These are phyloP conservation scores for Sturnira hondurensis DNA, from an alignment of 2,113 vertebrate species.

Conservation along the genomic window DNA sequence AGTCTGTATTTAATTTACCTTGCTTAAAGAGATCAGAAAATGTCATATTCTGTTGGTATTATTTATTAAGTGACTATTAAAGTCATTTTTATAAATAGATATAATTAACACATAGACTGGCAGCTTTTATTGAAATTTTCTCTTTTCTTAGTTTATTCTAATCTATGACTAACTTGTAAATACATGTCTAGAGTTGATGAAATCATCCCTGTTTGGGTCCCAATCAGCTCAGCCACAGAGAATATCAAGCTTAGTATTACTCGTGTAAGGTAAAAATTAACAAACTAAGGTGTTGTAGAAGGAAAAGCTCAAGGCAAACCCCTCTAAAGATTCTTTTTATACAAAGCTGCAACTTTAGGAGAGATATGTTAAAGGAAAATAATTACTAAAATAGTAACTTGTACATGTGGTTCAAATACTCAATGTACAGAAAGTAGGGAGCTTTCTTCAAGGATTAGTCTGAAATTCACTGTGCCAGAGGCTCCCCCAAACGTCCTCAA, in stretches of 20 bases:
- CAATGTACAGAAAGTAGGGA: background rate
- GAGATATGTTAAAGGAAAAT: constrained; percentile 39
- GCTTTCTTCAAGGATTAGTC: constrained; percentile 51
- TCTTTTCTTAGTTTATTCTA: background rate
- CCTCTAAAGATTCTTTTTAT: background rate
- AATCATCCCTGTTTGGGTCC: background rate
- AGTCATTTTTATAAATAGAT: constrained; percentile 35
- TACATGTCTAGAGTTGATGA: constrained; percentile 30
- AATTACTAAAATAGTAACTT: constrained; percentile 49
- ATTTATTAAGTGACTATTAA: constrained; percentile 49
- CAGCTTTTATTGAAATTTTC: background rate
- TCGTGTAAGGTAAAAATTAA: background rate
- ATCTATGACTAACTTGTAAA: constrained; percentile 45
- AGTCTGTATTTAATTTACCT: constrained; percentile 33
- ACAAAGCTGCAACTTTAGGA: constrained; percentile 9
- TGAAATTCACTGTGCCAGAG: constrained; percentile 53
- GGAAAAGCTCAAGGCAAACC: background rate
- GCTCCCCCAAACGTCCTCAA: background rate
- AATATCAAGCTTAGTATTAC: background rate
- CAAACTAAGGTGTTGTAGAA: background rate
- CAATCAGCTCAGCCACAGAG: background rate
- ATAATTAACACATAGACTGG: background rate
- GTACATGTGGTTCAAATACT: constrained; percentile 40
- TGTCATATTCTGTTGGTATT: background rate
- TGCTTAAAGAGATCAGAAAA: constrained; percentile 48